Evolutionary conservation across 2,113 vertebrate species (phyloP), one percentile per base, ranked within the genome.

Genomic region (Microcebus ravelobensis): DNA sequence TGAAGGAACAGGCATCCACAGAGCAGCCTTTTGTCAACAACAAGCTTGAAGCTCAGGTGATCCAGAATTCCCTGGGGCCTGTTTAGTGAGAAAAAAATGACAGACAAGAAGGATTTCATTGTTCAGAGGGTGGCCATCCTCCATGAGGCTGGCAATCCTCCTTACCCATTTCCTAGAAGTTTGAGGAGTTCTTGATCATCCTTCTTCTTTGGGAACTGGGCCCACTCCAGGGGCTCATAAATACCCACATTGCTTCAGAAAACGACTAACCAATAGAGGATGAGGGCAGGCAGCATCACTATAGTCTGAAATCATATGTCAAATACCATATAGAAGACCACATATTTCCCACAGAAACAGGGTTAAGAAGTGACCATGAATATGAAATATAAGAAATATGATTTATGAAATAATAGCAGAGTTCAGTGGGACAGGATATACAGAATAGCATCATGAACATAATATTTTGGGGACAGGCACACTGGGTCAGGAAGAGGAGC

Each of bases 301-400:
- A 70, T 29, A 48, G 23, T 73, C 90, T 84, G 55, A 81, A 95
- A 92, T 65, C 31, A 31, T 45, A 25, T 34, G 57, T 63, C 21
- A 94, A 76, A 79, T 50, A 80, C 3, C 39, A 10, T 61, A 39
- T 12, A 61, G 25, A 79, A 86, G 20, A 34, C 21, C 70, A 94
- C 36, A 45, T 34, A 87, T 39, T 71, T 87, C 31, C 87, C 55
- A 80, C 8, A 84, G 59, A 87, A 31, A 96, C 93, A 91, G 76
- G 27, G 12, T 39, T 83, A n/a, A 39, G 55, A 48, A 89, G 63
- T 79, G 52, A 87, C 29, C 14, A 84, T 42, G 34, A 50, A 65
- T 79, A 87, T 36, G 39, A 65, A 31, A 67, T 55, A 57, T 25
- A 57, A 79, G n/a, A 90, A 73, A 77, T 74, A 90, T 59, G 9